Base-by-base conservation (phyloP, 1,140 invertebrate species). In the Cecropterus lyciades region DNA sequence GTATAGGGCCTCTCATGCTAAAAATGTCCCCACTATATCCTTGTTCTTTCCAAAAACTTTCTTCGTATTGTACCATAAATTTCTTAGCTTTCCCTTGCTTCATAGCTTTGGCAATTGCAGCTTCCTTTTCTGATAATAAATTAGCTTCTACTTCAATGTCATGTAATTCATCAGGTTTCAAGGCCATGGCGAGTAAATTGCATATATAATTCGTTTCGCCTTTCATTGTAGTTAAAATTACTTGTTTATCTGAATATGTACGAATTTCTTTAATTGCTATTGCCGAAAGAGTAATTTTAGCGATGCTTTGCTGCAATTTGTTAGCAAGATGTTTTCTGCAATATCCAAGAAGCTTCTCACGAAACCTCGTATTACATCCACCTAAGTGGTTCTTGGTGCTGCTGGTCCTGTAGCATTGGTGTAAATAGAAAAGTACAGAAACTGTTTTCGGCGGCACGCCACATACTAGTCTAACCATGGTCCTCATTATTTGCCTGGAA, bases 21-120 rank as follows among this genome's bases (percentile, higher is more conserved):
- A 91, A 70, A 51, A 90, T 88, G 43, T 90, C 89, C 2, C 89
- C 89, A 62, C 89, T 91, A 14, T 82, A 90, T 11, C 86, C 87
- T 33, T 79, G 56, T 9, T 51, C 49, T 37, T 65, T 67, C 87
- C 89, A 91, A 66, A 90, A 85, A 55, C 79, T 74, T 14, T 82
- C 70, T 37, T 80, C 79, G 57, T 90, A 91, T 68, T 85, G 80
- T 15, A 91, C 64, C 9, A 68, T 37, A 51, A 90, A 91, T 60
- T 84, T 88, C 42, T 81, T 89, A 0, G 77, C 77, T 15, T 51
- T 64, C 0, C 87, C 84, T 33, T 72, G 77, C 45, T 46, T 69
- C 80, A 91, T 82, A 8, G 60, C 63, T 3, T 63, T 60, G 15
- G 72, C 60, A 20, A 83, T 72, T 30, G 51, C 46, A 9, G 73